Conservation (phyloP, 2,888 invertebrate genomes). For the Phortica magna region DNA sequence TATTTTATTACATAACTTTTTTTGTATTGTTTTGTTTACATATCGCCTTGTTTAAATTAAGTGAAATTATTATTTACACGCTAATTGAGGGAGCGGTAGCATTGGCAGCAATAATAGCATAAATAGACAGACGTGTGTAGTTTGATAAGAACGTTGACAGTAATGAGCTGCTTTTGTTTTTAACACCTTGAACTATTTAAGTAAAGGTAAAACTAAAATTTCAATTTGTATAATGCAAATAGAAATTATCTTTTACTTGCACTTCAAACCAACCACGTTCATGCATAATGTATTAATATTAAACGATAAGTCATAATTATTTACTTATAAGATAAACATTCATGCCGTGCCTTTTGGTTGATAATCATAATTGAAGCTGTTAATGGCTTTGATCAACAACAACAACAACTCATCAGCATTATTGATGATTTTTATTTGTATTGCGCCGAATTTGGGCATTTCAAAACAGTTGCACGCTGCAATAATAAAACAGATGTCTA, state of each 20-base stretch:
- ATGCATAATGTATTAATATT: background rate
- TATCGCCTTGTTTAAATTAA: background rate
- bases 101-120: background rate
- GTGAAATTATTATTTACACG: conserved; percentile 25
- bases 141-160: background rate
- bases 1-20: background rate
- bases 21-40: conserved; percentile 4
- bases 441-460: background rate
- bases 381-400: conserved; percentile 5
- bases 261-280: background rate
- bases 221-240: background rate
- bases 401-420: background rate
- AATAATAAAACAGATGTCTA: conserved; percentile 17
- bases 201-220: background rate
- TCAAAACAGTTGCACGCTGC: conserved; percentile 4
- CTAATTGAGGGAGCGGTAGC: conserved; percentile 5
- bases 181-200: background rate
- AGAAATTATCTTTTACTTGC: background rate
- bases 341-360: background rate
- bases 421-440: background rate
- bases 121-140: conserved; percentile 3
- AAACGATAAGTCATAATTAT: background rate
- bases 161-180: background rate
- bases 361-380: conserved; percentile 13
- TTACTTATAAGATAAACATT: conserved; percentile 1